Base-by-base conservation (phyloP, 2,888 invertebrate genomes). In the Parnassius smintheus region DNA sequence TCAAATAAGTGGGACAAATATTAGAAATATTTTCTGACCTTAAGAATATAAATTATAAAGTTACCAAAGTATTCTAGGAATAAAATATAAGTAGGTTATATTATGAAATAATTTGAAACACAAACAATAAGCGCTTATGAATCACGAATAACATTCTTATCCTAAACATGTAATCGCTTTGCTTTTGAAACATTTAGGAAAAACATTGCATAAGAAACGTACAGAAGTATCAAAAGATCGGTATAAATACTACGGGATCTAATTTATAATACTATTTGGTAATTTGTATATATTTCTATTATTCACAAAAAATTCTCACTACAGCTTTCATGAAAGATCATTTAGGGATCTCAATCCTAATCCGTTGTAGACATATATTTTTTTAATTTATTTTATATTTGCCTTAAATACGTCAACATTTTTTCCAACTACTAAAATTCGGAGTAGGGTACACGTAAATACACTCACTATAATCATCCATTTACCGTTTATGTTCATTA, bases 191-290 rank as follows among this genome's bases (percentile, higher is more conserved):
- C n/a, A 46, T 45, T 42, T 44, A 49, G 49, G 62, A 60, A 62
- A 59, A 63, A 56, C 41, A 49, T 61, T 50, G 12, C 54, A 49
- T 59, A 59, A 81, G 74, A 82, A 80, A 81, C 76, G 77, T 79
- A 77, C 72, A 72, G 83, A 87, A 84, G 89, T 89, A 88, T 81
- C 88, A 90, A 61, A 89, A 90, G 83, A 83, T 84, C 78, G 75
- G 86, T 89, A 89, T 84, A 90, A 90, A 90, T 76, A 84, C 88
- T 88, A 88, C 81, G 72, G 85, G 84, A 74, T 70, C 78, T 83
- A 76, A 78, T 86, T 77, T 86, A 86, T 80, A 83, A 80, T 86
- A 86, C 83, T 82, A 77, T 82, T 59, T 45, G 74, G 66, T 71
- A 72, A 70, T 66, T 57, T 9, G 1, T 66, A 65, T 68, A 68